Evolutionary conservation across 2,797 vertebrate genomes (phyloP).

Genomic region (Paedocypris micromegethes): DNA sequence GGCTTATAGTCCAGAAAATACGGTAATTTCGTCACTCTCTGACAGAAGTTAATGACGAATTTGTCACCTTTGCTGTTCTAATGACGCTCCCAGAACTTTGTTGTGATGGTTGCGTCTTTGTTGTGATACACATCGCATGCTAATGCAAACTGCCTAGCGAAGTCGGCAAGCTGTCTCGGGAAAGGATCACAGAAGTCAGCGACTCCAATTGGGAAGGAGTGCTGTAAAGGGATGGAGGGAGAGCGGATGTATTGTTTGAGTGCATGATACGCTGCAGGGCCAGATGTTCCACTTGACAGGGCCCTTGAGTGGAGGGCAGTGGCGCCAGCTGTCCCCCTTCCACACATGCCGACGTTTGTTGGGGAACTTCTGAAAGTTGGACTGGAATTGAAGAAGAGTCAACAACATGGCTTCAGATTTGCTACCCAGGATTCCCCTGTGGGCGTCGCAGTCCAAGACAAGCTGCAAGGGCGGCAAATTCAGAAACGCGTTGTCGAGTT

Average conservation of each 20-base stretch:
- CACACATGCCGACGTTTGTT: constrained; percentile 24
- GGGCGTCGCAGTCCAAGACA: constrained; percentile 18
- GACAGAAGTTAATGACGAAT: constrained; percentile 15
- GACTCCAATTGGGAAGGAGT: constrained; percentile 25
- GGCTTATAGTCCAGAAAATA: no score
- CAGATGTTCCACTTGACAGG: constrained; percentile 56
- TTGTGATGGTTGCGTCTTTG: no score
- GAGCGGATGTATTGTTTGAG: constrained; percentile 30
- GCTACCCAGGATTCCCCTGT: background rate
- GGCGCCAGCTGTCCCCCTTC: constrained; percentile 49
- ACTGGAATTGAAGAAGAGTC: constrained; percentile 3
- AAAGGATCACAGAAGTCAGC: constrained; percentile 15
- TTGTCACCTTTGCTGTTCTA: background rate
- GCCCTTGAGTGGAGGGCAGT: constrained; percentile 37
- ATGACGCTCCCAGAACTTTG: background rate
- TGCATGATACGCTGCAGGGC: constrained; percentile 41
- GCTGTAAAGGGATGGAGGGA: constrained; percentile 21
- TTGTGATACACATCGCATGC: constrained; percentile 20
- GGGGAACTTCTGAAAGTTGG: constrained; percentile 7
- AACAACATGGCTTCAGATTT: constrained; percentile 3
- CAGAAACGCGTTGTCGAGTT: background rate
- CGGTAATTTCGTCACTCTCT: background rate
- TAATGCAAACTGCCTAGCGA: constrained; percentile 7
- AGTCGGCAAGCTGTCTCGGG: constrained; percentile 20
- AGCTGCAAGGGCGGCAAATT: constrained; percentile 12